These are phyloP conservation scores for Megalurothrips usitatus DNA, from an alignment of 2,888 invertebrate species.

Conservation along the genomic window DNA sequence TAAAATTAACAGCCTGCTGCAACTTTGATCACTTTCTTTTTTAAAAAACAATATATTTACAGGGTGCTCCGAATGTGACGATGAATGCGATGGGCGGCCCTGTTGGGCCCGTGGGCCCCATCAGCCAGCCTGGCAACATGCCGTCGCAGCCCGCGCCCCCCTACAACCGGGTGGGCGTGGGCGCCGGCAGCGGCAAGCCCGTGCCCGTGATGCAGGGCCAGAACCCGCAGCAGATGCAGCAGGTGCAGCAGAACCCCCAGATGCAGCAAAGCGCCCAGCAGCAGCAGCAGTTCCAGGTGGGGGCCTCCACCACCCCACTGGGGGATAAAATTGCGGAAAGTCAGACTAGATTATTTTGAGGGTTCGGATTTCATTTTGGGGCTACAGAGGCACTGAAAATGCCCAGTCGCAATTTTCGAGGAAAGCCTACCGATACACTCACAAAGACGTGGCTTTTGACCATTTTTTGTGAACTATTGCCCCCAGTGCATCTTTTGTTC, in stretches of 20 bases:
- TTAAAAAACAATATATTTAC: too few relatives aligned
- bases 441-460: too few relatives aligned
- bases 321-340: too few relatives aligned
- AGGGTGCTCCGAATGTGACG: conserved; percentile 76
- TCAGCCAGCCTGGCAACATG: conserved; percentile 44
- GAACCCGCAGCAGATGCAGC: conserved; percentile 37
- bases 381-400: too few relatives aligned
- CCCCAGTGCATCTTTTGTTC: too few relatives aligned
- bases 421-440: too few relatives aligned
- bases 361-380: too few relatives aligned
- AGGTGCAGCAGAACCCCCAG: conserved; percentile 36
- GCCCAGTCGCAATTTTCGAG: too few relatives aligned
- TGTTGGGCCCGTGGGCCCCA: conserved; percentile 45
- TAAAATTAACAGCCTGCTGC: not conserved
- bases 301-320: too few relatives aligned
- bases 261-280: conserved; percentile 35
- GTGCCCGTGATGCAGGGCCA: conserved; percentile 37
- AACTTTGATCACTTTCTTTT: too few relatives aligned
- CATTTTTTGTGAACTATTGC: too few relatives aligned
- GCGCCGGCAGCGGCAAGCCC: conserved; percentile 41
- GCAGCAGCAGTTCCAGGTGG: conserved; percentile 51
- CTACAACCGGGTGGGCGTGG: conserved; percentile 57
- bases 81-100: conserved; percentile 69
- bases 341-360: too few relatives aligned
- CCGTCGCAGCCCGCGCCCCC: conserved; percentile 66